phyloP scores from a whole-genome alignment of 2,888 invertebrate species.

The Patella caerulea region DNA sequence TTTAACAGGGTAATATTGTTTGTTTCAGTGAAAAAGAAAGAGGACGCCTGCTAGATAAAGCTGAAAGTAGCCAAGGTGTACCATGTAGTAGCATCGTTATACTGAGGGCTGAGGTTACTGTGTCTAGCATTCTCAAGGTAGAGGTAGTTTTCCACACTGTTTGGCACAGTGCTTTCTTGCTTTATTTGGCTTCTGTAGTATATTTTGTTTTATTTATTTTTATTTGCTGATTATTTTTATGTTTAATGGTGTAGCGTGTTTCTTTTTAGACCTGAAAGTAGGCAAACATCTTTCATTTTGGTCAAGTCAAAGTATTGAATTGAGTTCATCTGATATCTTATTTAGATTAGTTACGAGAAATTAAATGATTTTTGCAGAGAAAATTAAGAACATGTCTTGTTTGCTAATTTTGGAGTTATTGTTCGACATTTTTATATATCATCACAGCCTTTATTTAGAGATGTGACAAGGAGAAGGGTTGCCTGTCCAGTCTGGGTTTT shows the following conservation, averaged over 20 bases:
- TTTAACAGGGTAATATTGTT: too few relatives aligned
- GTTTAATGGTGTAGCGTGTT: conserved; percentile 14
- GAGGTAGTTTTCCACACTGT: conserved; percentile 22
- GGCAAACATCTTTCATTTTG: too few relatives aligned
- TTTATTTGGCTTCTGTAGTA: conserved; percentile 17
- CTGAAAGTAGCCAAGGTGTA: conserved; percentile 27
- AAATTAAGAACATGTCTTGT: too few relatives aligned
- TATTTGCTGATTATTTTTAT: conserved; percentile 10
- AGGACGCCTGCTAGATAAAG: conserved; percentile 16
- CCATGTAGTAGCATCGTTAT: conserved; percentile 74
- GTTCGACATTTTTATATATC: too few relatives aligned
- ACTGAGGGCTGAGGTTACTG: conserved; percentile 88
- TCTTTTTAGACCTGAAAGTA: conserved; percentile 4
- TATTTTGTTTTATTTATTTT: conserved; percentile 13
- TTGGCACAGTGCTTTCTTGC: conserved; percentile 20
- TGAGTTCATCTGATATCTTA: too few relatives aligned
- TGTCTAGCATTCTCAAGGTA: conserved; percentile 86
- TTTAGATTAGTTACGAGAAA: too few relatives aligned
- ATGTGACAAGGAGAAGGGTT: too few relatives aligned
- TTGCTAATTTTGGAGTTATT: too few relatives aligned
- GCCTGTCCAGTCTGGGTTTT: too few relatives aligned
- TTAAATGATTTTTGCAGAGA: too few relatives aligned
- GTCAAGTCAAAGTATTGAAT: too few relatives aligned
- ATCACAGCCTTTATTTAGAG: too few relatives aligned
- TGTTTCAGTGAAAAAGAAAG: conserved; percentile 7